Evolutionary conservation across 2,113 vertebrate species (phyloP).

Genomic region (Leptobrachium leishanense): DNA sequence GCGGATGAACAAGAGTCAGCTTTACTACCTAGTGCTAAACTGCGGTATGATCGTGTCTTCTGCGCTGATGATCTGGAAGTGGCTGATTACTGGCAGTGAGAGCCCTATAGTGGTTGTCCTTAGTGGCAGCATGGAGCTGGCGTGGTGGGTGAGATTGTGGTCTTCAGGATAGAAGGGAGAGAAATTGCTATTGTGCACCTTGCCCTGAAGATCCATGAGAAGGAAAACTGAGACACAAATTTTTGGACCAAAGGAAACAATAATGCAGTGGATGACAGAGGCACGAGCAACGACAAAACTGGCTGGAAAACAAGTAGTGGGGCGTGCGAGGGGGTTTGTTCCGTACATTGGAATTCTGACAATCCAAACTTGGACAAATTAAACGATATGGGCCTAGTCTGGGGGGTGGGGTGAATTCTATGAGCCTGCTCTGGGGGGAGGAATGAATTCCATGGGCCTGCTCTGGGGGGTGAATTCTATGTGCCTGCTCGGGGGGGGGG

Average conservation of each 20-base stretch:
- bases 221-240: slow-evolving; percentile 95
- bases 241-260: slow-evolving; percentile 99
- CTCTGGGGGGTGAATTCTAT: too few relatives aligned
- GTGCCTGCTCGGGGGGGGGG: too few relatives aligned
- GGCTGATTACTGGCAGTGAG: slow-evolving; percentile 94
- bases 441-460: too few relatives aligned
- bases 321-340: slow-evolving; percentile 85
- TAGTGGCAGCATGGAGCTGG: slow-evolving; percentile 98
- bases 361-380: too few relatives aligned
- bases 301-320: slow-evolving; percentile 98
- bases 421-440: too few relatives aligned
- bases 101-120: slow-evolving; percentile 88
- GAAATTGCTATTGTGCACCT: slow-evolving; percentile 98
- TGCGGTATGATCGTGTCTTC: slow-evolving; percentile 99
- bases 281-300: slow-evolving; percentile 93
- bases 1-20: slow-evolving; percentile 96
- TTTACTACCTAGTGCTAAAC: slow-evolving; percentile 97
- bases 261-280: slow-evolving; percentile 93
- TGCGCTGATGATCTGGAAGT: slow-evolving; percentile 98
- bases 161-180: slow-evolving; percentile 98
- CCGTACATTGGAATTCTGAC: too few relatives aligned
- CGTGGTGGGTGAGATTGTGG: slow-evolving; percentile 96
- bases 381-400: too few relatives aligned
- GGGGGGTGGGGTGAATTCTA: too few relatives aligned
- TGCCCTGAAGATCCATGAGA: slow-evolving; percentile 97